Conservation (phyloP, 1,140 invertebrate species). For the Potamilus streckersoni region DNA sequence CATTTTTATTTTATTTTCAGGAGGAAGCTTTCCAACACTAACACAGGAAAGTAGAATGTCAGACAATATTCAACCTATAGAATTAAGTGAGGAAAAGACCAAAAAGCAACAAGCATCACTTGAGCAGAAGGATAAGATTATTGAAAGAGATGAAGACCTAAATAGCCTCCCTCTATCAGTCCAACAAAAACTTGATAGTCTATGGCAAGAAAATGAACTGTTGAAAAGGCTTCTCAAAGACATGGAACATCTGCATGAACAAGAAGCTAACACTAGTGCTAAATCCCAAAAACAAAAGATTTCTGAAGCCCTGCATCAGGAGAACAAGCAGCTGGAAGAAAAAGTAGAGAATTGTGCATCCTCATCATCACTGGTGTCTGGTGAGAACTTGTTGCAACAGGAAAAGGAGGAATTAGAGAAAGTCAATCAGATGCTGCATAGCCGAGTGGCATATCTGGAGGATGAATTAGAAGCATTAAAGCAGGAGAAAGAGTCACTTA, state of each 20-base stretch:
- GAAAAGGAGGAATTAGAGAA: slow-evolving; percentile 31
- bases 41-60: not conserved
- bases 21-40: not conserved
- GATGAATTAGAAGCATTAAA: slow-evolving; percentile 41
- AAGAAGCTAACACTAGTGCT: slow-evolving; percentile 13
- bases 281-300: not conserved
- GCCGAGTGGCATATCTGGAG: slow-evolving; percentile 36
- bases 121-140: not conserved
- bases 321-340: slow-evolving; percentile 13
- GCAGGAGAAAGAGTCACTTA: slow-evolving; percentile 52
- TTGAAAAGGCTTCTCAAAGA: slow-evolving; percentile 21
- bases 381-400: slow-evolving; percentile 8
- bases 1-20: not conserved
- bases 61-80: not conserved
- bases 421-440: slow-evolving; percentile 44
- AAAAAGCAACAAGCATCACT: not conserved
- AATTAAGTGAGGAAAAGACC: not conserved
- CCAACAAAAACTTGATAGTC: not conserved
- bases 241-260: slow-evolving; percentile 18
- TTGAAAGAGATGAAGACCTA: not conserved
- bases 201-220: slow-evolving; percentile 15
- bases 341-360: slow-evolving; percentile 14
- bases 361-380: slow-evolving; percentile 10
- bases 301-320: slow-evolving; percentile 10
- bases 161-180: slow-evolving; percentile 1